Base-by-base conservation (phyloP, 2,113 vertebrate species). In the Machaerirhynchus nigripectus region DNA sequence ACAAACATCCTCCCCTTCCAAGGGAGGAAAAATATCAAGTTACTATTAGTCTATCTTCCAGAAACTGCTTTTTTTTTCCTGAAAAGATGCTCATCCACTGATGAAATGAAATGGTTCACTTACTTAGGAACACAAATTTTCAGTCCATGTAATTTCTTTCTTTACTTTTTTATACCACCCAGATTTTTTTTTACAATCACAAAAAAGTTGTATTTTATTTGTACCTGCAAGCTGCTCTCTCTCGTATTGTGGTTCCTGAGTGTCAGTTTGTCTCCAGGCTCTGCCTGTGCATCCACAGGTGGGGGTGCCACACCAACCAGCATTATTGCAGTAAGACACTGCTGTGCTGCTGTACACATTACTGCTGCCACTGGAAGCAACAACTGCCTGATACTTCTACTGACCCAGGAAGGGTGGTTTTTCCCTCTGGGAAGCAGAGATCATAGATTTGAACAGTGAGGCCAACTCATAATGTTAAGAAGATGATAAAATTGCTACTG, bases 11-110 rank as follows among this genome's bases (percentile, higher is more conserved):
- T n/a, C 19, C 9, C 74, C 68, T 77, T 96, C 88, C 76, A 96
- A 67, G 68, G 77, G 50, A 82, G 87, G 67, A 85, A 91, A 95
- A 97, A 88, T 87, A 75, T 49, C 74, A 88, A 89, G 40, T 92
- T 79, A 86, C 7, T 52, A 26, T 60, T 44, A 67, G 74, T 11
- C 74, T 89, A 47, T 44, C 31, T 91, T 94, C 42, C 47, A 77
- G 35, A 71, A 33, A n/a, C 9, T 70, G 7, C 3, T 13, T 56
- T 33, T 15, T 27, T 56, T 39, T 65, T n/a, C 28, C 40, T 75
- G n/a, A 27, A 26, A 87, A 79, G 23, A 12, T 46, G 21, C 1
- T 82, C 15, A 76, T 83, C 28, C 70, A 74, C 44, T 87, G 35
- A 55, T 87, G 35, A 55, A 87, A 70, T 9, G 3, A 60, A 78